These are phyloP conservation scores for Conchocele bisecta DNA, from an alignment of 2,888 invertebrate genomes.

Conservation along the genomic window DNA sequence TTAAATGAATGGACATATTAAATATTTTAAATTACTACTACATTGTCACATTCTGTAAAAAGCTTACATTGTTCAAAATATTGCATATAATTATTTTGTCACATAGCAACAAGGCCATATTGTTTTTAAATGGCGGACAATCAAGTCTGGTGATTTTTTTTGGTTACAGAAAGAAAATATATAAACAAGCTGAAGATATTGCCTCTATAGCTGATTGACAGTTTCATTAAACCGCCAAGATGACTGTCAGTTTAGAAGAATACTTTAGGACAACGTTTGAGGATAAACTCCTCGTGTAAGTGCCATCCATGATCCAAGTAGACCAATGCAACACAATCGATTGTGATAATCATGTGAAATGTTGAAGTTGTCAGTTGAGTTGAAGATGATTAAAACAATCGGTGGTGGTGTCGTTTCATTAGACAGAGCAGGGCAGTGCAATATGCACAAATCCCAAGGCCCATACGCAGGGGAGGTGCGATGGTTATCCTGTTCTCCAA, in stretches of 20 bases:
- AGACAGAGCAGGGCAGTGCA: too few relatives aligned
- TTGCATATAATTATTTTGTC: conserved; percentile 28
- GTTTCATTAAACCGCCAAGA: conserved; percentile 46
- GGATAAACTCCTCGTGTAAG: conserved; percentile 83
- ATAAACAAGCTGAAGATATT: neutral
- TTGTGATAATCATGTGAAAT: too few relatives aligned
- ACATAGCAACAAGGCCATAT: conserved; percentile 59
- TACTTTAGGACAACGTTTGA: conserved; percentile 82
- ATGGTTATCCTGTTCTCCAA: too few relatives aligned
- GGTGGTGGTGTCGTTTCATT: too few relatives aligned
- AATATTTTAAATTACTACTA: neutral
- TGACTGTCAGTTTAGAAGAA: conserved; percentile 81
- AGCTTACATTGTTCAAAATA: too few relatives aligned
- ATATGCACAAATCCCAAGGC: too few relatives aligned
- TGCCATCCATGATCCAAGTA: conserved; percentile 21
- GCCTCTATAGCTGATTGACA: neutral
- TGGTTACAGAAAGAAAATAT: neutral
- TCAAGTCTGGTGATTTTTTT: neutral
- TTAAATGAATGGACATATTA: neutral
- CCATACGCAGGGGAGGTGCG: too few relatives aligned
- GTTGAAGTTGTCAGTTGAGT: too few relatives aligned
- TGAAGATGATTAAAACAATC: too few relatives aligned
- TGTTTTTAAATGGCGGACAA: conserved; percentile 67
- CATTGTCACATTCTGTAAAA: too few relatives aligned
- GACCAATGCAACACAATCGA: too few relatives aligned